These are phyloP conservation scores for Hypotaenidia philippensis DNA, from an alignment of 2,797 vertebrate genomes.

Conservation along the genomic window DNA sequence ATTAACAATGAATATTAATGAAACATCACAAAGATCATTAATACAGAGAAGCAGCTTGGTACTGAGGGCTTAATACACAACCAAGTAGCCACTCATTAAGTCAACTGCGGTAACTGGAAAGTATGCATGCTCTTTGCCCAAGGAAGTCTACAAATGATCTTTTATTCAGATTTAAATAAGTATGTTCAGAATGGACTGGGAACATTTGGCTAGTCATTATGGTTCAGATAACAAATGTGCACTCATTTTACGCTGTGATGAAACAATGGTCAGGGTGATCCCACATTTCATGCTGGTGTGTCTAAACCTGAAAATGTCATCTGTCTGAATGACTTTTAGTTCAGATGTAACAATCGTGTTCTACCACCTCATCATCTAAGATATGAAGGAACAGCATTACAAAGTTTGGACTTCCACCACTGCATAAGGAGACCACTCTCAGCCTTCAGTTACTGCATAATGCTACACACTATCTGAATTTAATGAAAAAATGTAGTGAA, in stretches of 20 bases:
- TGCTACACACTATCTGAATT: neutral
- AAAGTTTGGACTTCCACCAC: neutral
- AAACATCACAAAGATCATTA: slow-evolving; percentile 51
- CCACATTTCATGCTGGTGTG: neutral
- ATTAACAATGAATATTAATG: slow-evolving; percentile 68
- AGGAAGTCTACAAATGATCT: neutral
- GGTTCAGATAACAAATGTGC: slow-evolving; percentile 9
- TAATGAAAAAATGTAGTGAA: neutral
- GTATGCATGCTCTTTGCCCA: neutral
- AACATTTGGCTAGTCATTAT: slow-evolving; percentile 12
- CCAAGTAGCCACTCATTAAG: neutral
- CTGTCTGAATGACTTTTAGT: neutral
- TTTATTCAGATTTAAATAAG: neutral
- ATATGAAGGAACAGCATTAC: neutral
- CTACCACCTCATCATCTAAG: neutral
- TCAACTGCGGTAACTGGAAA: neutral
- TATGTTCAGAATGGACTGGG: neutral
- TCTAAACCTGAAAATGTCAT: neutral
- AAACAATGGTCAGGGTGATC: neutral
- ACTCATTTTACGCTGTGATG: neutral
- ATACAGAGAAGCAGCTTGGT: neutral
- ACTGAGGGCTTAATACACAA: neutral
- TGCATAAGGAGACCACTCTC: neutral
- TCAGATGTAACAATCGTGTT: neutral
- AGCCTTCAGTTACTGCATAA: neutral